A percentile compares a stretch with the other conserved stretches of the same genome.
These are phyloP conservation scores for Centruroides sculpturatus DNA, from an alignment of 1,140 invertebrate species.

Conservation along the genomic window DNA sequence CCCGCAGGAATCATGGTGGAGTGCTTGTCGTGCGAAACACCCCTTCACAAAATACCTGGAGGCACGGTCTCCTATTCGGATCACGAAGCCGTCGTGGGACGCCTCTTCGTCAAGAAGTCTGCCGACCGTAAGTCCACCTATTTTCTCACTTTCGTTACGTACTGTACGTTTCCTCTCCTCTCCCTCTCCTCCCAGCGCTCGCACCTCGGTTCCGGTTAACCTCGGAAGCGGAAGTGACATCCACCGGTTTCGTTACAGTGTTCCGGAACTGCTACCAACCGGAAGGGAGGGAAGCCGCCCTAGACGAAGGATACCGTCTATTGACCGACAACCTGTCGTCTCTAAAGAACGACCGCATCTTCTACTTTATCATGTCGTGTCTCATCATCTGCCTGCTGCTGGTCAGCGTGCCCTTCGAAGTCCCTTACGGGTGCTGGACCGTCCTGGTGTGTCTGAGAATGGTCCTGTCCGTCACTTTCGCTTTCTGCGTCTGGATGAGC, in stretches of 20 bases:
- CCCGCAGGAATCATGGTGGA: conserved; percentile 38
- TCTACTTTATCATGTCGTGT: conserved; percentile 18
- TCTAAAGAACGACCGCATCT: conserved; percentile 14
- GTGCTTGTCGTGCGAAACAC: conserved; percentile 44
- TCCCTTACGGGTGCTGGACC: conserved; percentile 15
- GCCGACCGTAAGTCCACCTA: not conserved
- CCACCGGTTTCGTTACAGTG: not conserved
- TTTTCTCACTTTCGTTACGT: too few species aligned
- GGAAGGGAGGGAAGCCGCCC: conserved; percentile 22
- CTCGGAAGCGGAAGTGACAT: not conserved
- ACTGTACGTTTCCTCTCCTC: too few species aligned
- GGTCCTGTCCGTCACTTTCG: conserved; percentile 24
- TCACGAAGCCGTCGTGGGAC: conserved; percentile 70
- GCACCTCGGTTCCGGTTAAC: too few species aligned
- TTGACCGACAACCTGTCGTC: conserved; percentile 18
- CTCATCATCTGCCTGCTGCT: conserved; percentile 11
- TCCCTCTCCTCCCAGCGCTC: too few species aligned
- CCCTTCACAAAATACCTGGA: conserved; percentile 53
- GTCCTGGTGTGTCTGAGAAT: conserved; percentile 21
- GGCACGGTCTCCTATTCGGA: conserved; percentile 68
- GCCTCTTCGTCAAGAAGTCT: conserved; percentile 33
- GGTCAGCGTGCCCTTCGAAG: conserved; percentile 10
- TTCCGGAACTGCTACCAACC: not conserved
- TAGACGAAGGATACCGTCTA: conserved; percentile 12
- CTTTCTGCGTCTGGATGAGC: conserved; percentile 29